Evolutionary conservation across 1,140 invertebrate genomes (phyloP).

Genomic region (Conus ventricosus): DNA sequence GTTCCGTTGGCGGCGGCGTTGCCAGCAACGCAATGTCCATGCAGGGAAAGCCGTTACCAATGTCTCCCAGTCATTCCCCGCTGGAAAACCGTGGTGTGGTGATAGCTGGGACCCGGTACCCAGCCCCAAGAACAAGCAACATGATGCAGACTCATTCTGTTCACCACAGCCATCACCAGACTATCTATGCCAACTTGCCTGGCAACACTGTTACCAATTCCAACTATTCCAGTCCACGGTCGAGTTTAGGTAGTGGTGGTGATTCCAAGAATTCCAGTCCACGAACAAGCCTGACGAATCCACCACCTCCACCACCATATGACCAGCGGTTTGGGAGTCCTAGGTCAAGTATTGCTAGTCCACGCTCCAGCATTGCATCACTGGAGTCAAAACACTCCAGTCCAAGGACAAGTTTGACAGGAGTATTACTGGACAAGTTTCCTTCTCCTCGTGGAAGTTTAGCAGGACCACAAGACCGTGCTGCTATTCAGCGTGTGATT

Average conservation of each 20-base stretch:
- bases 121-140: conserved; percentile 41
- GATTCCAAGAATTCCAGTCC: conserved; percentile 80
- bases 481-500: conserved; percentile 35
- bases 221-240: conserved; percentile 77
- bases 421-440: conserved; percentile 62
- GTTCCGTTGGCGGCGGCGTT: conserved; percentile 17
- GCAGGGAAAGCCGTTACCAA: conserved; percentile 25
- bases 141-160: conserved; percentile 45
- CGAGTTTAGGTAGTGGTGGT: conserved; percentile 79
- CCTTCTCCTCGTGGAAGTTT: conserved; percentile 64
- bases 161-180: conserved; percentile 39
- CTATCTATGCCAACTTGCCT: conserved; percentile 41
- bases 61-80: conserved; percentile 25
- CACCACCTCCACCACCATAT: conserved; percentile 76
- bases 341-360: conserved; percentile 74
- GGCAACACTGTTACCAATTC: conserved; percentile 57
- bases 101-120: conserved; percentile 46
- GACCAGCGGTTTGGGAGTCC: conserved; percentile 68
- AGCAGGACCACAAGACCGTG: conserved; percentile 46
- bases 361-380: conserved; percentile 76
- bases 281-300: conserved; percentile 75
- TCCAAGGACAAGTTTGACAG: conserved; percentile 75
- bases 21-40: conserved; percentile 25
- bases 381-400: conserved; percentile 77
- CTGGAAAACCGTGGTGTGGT: conserved; percentile 41